Percentiles rank a stretch among this genome's conserved stretches.
Conservation (phyloP, 1,140 invertebrate genomes). For the Leptinotarsa defecta region DNA sequence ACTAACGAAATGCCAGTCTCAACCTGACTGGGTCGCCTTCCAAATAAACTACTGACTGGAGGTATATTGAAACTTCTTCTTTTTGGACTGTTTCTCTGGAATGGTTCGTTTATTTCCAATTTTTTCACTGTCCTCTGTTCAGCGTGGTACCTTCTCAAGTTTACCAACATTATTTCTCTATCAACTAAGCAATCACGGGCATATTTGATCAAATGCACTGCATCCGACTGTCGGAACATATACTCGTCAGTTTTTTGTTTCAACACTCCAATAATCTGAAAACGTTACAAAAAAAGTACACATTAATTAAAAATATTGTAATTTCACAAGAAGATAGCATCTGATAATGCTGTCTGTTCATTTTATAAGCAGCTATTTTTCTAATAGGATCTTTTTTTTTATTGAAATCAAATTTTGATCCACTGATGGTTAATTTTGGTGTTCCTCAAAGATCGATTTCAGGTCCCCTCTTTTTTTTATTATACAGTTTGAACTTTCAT, state of each 20-base stretch:
- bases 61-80: constrained; percentile 72
- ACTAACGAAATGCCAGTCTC: constrained; percentile 45
- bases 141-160: constrained; percentile 63
- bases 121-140: constrained; percentile 34
- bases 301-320: too few species aligned
- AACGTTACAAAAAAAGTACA: constrained; percentile 10
- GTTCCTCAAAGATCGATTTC: too few species aligned
- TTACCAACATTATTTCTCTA: constrained; percentile 74
- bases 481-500: too few species aligned
- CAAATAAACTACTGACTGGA: constrained; percentile 72
- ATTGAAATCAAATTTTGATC: too few species aligned
- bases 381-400: too few species aligned
- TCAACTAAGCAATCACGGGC: constrained; percentile 77
- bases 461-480: too few species aligned
- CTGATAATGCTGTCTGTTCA: too few species aligned
- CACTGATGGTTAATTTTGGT: too few species aligned
- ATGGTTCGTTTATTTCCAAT: constrained; percentile 56
- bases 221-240: constrained; percentile 72
- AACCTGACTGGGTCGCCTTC: constrained; percentile 59
- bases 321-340: too few species aligned
- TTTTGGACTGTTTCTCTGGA: constrained; percentile 67
- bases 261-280: constrained; percentile 58
- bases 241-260: constrained; percentile 85
- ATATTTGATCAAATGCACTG: constrained; percentile 70
- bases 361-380: too few species aligned